phyloP scores from a whole-genome alignment of 2,113 vertebrate species.

The Malurus elegans region DNA sequence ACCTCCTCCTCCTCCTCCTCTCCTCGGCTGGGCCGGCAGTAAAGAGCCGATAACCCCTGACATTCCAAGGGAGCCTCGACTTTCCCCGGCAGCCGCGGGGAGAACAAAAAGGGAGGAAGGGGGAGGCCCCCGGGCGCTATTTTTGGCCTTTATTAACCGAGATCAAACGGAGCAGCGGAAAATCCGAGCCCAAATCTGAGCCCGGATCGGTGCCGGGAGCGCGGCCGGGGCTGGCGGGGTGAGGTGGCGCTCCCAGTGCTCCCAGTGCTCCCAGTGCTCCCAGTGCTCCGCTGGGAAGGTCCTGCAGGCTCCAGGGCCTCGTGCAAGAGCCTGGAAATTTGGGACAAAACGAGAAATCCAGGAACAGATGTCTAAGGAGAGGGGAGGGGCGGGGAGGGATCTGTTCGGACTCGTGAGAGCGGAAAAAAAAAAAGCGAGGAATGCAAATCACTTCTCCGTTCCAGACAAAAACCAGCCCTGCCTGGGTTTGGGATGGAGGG shows the following conservation, averaged over 20 bases:
- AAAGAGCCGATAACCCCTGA: background rate
- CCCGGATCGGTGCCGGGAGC: background rate
- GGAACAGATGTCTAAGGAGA: conserved; percentile 50
- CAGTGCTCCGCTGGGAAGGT: background rate
- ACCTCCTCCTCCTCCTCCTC: background rate
- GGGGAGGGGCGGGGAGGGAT: conserved; percentile 17
- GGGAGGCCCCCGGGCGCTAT: background rate
- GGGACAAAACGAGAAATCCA: background rate
- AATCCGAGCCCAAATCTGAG: background rate
- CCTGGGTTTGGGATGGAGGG: background rate
- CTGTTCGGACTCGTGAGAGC: conserved; percentile 36
- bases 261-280: background rate
- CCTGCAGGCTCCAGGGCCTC: background rate
- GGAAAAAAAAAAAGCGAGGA: conserved; percentile 10
- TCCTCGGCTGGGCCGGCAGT: background rate
- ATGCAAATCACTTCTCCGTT: conserved; percentile 27
- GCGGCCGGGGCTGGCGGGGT: fast-evolving
- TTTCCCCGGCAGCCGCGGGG: background rate
- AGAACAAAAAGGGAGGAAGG: background rate
- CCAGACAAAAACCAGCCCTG: background rate
- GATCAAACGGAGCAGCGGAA: background rate
- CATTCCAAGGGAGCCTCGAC: background rate
- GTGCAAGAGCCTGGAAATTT: background rate
- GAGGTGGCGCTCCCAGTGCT: fast-evolving
- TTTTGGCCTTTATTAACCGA: background rate